Percentiles rank a stretch among this genome's conserved stretches.
Conservation (phyloP, 2,888 invertebrate genomes). For the Nomada goodeniana region DNA sequence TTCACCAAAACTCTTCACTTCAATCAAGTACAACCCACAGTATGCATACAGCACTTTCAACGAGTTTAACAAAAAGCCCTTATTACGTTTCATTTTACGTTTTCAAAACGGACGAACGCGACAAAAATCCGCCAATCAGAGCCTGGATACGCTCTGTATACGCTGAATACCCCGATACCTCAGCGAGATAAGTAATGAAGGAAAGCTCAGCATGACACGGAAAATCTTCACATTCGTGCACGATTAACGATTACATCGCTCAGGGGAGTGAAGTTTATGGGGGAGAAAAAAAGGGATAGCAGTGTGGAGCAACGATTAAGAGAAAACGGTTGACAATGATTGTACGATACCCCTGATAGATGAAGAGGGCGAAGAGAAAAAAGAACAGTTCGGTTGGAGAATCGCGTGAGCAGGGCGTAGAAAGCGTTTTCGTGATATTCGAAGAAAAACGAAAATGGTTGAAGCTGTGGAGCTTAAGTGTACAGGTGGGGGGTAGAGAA, state of each 20-base stretch:
- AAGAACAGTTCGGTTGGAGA: conserved; percentile 1
- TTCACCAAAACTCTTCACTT: too few relatives aligned
- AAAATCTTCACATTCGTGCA: conserved; percentile 27
- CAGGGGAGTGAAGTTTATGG: background rate
- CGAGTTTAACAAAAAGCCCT: too few relatives aligned
- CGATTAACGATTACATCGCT: conserved; percentile 29
- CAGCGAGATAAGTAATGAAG: conserved; percentile 24
- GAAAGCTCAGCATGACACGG: background rate
- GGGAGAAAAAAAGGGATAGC: conserved; percentile 22
- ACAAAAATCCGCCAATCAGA: too few relatives aligned
- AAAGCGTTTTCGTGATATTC: conserved; percentile 14
- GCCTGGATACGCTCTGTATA: too few relatives aligned
- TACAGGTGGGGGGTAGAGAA: conserved; percentile 32
- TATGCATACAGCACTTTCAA: too few relatives aligned
- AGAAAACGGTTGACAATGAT: conserved; percentile 60
- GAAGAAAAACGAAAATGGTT: conserved; percentile 59
- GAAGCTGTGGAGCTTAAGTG: conserved; percentile 63
- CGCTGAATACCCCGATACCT: too few relatives aligned
- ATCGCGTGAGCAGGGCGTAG: background rate
- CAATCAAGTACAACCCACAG: too few relatives aligned
- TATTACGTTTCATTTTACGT: too few relatives aligned
- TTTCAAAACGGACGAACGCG: too few relatives aligned
- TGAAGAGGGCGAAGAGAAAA: conserved; percentile 37
- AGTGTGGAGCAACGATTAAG: conserved; percentile 38
- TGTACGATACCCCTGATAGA: conserved; percentile 61